Conservation (phyloP, 1,140 invertebrate species). For the Bicyclus anynana region DNA sequence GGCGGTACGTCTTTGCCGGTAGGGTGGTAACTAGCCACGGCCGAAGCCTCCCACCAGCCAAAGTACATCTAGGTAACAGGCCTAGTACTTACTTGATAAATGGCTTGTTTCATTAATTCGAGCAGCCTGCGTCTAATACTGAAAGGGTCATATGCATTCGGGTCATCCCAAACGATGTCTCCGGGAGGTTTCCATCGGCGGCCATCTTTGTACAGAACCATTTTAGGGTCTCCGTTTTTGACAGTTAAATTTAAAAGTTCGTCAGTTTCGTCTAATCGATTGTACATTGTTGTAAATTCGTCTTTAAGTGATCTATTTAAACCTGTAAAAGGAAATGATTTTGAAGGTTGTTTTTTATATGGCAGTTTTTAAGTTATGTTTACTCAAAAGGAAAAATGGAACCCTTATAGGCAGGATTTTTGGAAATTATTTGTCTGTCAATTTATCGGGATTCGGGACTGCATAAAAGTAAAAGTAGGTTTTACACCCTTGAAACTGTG, state of each 20-base stretch:
- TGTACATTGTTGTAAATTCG: conserved; percentile 20
- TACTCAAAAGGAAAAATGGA: no score
- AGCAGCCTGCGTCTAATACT: conserved; percentile 25
- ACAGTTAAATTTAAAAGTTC: conserved; percentile 36
- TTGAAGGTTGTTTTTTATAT: not conserved
- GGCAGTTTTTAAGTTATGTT: no score
- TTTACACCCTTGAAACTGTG: no score
- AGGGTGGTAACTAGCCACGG: no score
- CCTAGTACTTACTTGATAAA: conserved; percentile 27
- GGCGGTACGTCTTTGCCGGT: no score
- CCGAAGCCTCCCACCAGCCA: no score
- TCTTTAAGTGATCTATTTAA: not conserved
- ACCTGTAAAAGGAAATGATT: not conserved
- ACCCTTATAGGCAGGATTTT: no score
- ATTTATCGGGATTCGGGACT: no score
- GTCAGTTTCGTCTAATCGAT: conserved; percentile 38
- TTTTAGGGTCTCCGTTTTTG: conserved; percentile 32
- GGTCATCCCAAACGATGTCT: not conserved
- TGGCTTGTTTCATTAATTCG: conserved; percentile 43
- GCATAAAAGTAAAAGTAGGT: no score
- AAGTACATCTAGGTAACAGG: no score
- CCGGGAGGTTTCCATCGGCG: conserved; percentile 29
- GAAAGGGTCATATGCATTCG: conserved; percentile 15
- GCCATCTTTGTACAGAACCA: conserved; percentile 28
- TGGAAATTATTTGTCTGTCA: no score